Evolutionary conservation across 92 coral and sea anemone genomes (phyloP).

Genomic region (Palythoa grandiflora): DNA sequence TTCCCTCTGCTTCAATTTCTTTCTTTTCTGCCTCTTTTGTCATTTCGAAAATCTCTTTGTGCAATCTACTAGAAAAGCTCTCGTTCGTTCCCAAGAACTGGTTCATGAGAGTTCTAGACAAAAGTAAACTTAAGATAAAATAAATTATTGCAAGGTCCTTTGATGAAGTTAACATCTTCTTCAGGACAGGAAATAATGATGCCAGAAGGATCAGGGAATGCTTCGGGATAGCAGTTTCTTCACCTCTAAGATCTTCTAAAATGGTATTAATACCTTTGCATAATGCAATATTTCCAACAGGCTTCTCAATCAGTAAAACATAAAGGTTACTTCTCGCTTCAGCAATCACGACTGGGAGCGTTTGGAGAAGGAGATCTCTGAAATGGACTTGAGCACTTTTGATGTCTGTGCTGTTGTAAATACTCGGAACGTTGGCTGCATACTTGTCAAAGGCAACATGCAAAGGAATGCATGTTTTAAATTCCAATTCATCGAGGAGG

Average conservation of each 20-base stretch:
- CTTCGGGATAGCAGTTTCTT: slow-evolving; percentile 24
- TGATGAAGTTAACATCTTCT: slow-evolving; percentile 55
- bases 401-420: slow-evolving; percentile 34
- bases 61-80: slow-evolving; percentile 41
- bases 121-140: slow-evolving; percentile 44
- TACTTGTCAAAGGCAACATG: slow-evolving; percentile 64
- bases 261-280: slow-evolving; percentile 57
- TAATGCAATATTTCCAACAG: slow-evolving; percentile 42
- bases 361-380: slow-evolving; percentile 65
- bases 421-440: slow-evolving; percentile 45
- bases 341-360: slow-evolving; percentile 52
- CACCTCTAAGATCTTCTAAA: slow-evolving; percentile 39
- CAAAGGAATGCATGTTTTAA: slow-evolving; percentile 52
- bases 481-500: slow-evolving; percentile 54
- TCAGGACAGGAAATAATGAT: slow-evolving; percentile 54
- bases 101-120: slow-evolving; percentile 57
- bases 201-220: slow-evolving; percentile 53
- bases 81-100: slow-evolving; percentile 51
- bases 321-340: slow-evolving; percentile 37
- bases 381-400: slow-evolving; percentile 56
- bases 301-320: slow-evolving; percentile 59
- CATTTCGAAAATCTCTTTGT: slow-evolving; percentile 41
- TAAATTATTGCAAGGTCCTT: slow-evolving; percentile 60
- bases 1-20: slow-evolving; percentile 57
- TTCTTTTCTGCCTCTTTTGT: slow-evolving; percentile 51